A percentile compares a stretch with the other conserved stretches of the same genome.
These are phyloP conservation scores for Empidonax alnorum DNA, from an alignment of 2,113 vertebrate species.

Conservation along the genomic window DNA sequence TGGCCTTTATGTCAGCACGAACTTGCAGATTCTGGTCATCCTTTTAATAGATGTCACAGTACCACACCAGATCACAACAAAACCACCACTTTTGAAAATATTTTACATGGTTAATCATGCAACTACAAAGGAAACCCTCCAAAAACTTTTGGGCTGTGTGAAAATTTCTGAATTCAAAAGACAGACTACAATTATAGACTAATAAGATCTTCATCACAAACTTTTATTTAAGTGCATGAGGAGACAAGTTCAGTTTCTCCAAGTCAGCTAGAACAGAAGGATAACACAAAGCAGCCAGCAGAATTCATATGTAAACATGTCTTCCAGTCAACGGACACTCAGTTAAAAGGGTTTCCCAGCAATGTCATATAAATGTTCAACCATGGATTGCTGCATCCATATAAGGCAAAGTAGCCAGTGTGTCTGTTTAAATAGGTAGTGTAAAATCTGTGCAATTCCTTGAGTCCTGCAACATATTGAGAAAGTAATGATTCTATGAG, in stretches of 20 bases:
- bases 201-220: background rate
- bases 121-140: background rate
- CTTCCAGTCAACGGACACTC: background rate
- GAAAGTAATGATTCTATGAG: background rate
- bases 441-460: background rate
- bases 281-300: background rate
- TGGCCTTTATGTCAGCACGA: background rate
- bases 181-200: background rate
- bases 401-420: background rate
- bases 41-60: background rate
- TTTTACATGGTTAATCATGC: background rate
- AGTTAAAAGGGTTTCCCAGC: background rate
- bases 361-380: background rate
- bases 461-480: background rate
- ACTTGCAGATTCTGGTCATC: background rate
- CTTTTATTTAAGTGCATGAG: background rate
- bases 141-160: background rate
- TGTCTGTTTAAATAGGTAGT: background rate
- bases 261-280: background rate
- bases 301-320: constrained; percentile 3
- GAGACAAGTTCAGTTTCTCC: background rate
- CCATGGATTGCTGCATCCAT: background rate
- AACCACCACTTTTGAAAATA: background rate
- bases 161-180: background rate
- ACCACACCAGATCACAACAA: background rate